Evolutionary conservation across 2,888 invertebrate genomes (phyloP), one percentile per base, ranked within the genome.

Genomic region (Morpho deidamia): DNA sequence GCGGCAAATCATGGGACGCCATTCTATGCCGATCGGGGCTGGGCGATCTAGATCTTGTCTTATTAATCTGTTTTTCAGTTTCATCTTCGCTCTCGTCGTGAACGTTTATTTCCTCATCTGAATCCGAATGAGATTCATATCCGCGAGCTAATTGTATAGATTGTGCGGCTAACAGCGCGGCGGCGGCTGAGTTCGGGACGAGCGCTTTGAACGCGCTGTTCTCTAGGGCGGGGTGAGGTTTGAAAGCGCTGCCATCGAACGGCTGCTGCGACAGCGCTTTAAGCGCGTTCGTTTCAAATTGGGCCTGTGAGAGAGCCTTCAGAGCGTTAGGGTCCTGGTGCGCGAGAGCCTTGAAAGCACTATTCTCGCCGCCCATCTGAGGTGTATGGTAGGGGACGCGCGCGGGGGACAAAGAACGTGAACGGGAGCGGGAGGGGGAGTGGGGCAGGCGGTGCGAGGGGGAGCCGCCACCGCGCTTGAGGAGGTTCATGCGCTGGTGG

Each of bases 401-500:
- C 87, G 91, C 91, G 91, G 91, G 86, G 87, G 90, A 90, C 78
- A 83, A 90, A 81, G 83, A 92, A 90, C 81, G 93, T 91, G 90
- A 93, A 90, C 92, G 91, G 92, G 92, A 91, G 80, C 91, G 92
- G 90, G 92, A 90, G 81, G 84, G 84, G 74, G 91, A 91, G 81
- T 90, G 91, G 62, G 83, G 82, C 65, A 81, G 78, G 81, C 84
- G 87, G 86, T 81, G 91, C 89, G 81, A 91, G 88, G 93, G 93
- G 74, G 94, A 93, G 74, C 93, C 93, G 76, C 95, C 95, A 79
- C 94, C 93, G 76, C 95, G 94, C 88, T 96, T 96, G 90, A 96
- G 93, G 75, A 96, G 93, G 90, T 95, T 96, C 96, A 97, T 96
- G 85, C 97, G 95, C 89, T 97, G 97, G 90, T 97, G 97, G 80